These are phyloP conservation scores for Rhombomys opimus DNA, from an alignment of 2,113 vertebrate genomes.

Conservation along the genomic window DNA sequence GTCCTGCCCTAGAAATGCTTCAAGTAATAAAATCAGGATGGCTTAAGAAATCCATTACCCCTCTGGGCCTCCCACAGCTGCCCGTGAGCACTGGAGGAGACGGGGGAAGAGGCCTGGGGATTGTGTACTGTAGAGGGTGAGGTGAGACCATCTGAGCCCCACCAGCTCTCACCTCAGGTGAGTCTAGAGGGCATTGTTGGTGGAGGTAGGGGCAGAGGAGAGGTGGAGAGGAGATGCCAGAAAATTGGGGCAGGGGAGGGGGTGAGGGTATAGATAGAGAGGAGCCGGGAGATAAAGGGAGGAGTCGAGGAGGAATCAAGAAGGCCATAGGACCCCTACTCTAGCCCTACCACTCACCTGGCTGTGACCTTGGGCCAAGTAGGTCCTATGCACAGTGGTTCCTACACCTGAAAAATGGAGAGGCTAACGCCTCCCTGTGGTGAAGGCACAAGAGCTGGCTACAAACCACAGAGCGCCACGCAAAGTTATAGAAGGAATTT, in stretches of 20 bases:
- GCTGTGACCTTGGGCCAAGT: background rate
- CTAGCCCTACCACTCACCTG: background rate
- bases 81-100: background rate
- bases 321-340: background rate
- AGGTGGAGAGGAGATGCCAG: background rate
- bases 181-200: background rate
- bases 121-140: background rate
- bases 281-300: background rate
- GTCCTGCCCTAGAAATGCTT: constrained; percentile 74
- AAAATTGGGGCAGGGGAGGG: background rate
- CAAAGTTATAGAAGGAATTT: background rate
- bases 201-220: too few species aligned
- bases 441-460: background rate
- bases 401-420: background rate
- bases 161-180: background rate
- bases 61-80: background rate
- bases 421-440: background rate
- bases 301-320: background rate
- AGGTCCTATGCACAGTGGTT: background rate
- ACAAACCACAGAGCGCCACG: background rate
- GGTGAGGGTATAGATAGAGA: background rate
- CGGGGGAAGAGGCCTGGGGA: background rate
- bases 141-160: background rate
- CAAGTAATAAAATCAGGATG: constrained; percentile 74
- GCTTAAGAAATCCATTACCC: constrained; percentile 61